Base-by-base conservation (phyloP, 2,113 vertebrate species). In the Hemichromis elongatus region DNA sequence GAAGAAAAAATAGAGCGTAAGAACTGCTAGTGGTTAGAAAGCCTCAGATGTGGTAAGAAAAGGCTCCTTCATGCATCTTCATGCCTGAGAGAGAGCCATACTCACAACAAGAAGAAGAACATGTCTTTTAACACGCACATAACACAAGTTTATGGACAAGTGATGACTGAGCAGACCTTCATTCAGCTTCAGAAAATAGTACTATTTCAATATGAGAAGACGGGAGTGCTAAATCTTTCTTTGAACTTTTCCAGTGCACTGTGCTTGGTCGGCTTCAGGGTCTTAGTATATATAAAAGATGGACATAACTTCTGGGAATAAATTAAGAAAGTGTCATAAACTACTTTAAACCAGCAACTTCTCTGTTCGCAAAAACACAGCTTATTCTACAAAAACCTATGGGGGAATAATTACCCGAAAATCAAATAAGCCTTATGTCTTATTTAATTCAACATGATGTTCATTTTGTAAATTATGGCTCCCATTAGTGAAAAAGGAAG, bases 21-120 rank as follows among this genome's bases (percentile, higher is more conserved):
- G 24, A 86, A 82, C 47, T 84, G 75, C 77, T 82, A 53, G 79
- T 82, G 81, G 73, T 85, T 53, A 80, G 84, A 61, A 54, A 85
- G 80, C 73, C 12, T 78, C 81, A 52, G 78, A 89, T 92, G 82
- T 84, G 91, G 81, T 54, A 80, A 42, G 85, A 70, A 85, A 83
- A 86, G 80, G 80, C 79, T 90, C 79, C 84, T 59, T 89, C 92
- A 92, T 91, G 84, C 87, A 92, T 94, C 92, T 90, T 91, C 84
- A 91, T 73, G 90, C 84, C 86, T 84, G 86, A 90, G 73, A 79
- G 81, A 91, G 63, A 88, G 77, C 63, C 80, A 85, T 81, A 81
- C 85, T 90, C 37, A 83, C 85, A 88, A 82, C 86, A 89, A 63
- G 5, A 21, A 86, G 57, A 77, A 42, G 47, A 59, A 56, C 54